phyloP scores from a whole-genome alignment of 1,140 invertebrate genomes.

The Zophobas atratus region DNA sequence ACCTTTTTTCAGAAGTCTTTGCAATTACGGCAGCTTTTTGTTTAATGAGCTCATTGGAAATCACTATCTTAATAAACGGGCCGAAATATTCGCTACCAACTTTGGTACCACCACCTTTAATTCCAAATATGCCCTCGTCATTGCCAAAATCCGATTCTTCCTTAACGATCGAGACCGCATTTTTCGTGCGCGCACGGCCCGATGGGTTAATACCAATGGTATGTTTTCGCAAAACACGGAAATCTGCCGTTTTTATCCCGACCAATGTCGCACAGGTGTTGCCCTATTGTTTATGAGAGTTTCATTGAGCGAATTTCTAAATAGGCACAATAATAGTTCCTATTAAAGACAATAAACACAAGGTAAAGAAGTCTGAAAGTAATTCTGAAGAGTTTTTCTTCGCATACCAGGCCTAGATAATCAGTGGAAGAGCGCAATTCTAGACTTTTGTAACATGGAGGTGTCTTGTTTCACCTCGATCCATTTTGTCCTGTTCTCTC shows the following conservation, averaged over 20 bases:
- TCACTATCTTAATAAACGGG: constrained; percentile 45
- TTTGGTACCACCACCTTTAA: constrained; percentile 48
- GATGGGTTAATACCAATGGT: background rate
- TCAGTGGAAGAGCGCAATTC: constrained; percentile 43
- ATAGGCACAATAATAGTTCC: constrained; percentile 54
- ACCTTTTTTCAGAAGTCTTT: constrained; percentile 18
- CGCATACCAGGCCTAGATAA: constrained; percentile 57
- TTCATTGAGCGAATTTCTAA: constrained; percentile 57
- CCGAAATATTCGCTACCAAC: constrained; percentile 45
- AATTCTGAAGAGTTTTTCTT: constrained; percentile 55
- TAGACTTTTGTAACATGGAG: constrained; percentile 45
- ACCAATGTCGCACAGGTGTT: constrained; percentile 55
- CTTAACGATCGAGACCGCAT: background rate
- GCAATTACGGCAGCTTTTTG: constrained; percentile 44
- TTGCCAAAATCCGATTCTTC: constrained; percentile 13
- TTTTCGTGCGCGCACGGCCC: background rate
- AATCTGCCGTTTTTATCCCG: constrained; percentile 44
- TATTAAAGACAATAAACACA: constrained; percentile 58
- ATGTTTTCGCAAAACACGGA: constrained; percentile 42
- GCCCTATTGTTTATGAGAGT: constrained; percentile 52
- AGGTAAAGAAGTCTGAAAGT: constrained; percentile 54
- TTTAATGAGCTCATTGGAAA: constrained; percentile 51
- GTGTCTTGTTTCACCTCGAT: constrained; percentile 47
- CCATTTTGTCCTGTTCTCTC: constrained; percentile 40
- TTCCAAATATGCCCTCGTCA: constrained; percentile 8